Base-by-base conservation (phyloP, 2,888 invertebrate genomes). In the Odiellus spinosus region DNA sequence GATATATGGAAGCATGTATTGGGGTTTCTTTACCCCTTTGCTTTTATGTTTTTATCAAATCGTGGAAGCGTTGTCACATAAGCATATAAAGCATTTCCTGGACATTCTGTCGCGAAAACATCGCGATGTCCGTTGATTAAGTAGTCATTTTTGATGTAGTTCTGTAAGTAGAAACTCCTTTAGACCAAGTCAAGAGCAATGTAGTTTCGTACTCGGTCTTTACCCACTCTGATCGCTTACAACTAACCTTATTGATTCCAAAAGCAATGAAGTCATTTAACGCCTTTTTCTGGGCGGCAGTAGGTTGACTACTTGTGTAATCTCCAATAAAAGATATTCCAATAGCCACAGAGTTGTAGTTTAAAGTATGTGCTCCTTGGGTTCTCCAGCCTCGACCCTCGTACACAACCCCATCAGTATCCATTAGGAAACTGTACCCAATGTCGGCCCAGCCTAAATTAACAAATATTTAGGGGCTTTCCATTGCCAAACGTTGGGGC, bases 121-220 rank as follows among this genome's bases (percentile, higher is more conserved):
- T 80, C 81, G 36, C 72, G 64, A 62, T 81, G 81, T 0, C 78
- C 80, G 14, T 78, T 65, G 33, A 82, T 64, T 46, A 71, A 72
- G 60, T 77, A 80, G 53, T 74, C 66, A 1, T 68, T 59, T 17
- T 66, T 63, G 18, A 82, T 74, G 60, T 70, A 73, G 1, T 77
- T 77, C n/a, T 51, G 17, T 17, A 40, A 34, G 44, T 17, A 15
- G 15, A 15, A 5, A 26, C n/a, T n/a, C n/a, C n/a, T n/a, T n/a
- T n/a, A 33, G 34, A 33, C 12, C 12, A 11, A 33, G 10, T 10
- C n/a, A 6, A 10, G 15, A 34, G 20, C 11, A 20, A 19, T 19
- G 20, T 19, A 15, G 15, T 40, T 18, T 12, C 10, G 19, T 18
- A 6, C 36, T 36, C 10, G 34, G 10, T 11, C 10, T 36, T n/a